Base-by-base conservation (phyloP, 2,113 vertebrate species). In the Atherinomorus stipes region DNA sequence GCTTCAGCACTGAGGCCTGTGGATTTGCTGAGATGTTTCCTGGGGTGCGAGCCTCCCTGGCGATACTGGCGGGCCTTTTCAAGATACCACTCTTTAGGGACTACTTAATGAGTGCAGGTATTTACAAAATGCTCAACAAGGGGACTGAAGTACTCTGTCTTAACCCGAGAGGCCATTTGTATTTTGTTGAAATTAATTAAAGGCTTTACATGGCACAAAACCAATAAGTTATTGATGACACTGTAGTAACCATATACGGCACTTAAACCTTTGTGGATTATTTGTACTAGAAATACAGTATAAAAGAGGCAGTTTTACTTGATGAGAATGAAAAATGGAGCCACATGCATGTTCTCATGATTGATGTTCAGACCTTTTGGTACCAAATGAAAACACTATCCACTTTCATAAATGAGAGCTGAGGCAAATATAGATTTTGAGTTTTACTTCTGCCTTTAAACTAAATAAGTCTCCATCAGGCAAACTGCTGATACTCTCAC, bases 31-130 rank as follows among this genome's bases (percentile, higher is more conserved):
- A 86, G 11, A 0, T 12, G 4, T 96, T 95, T 76, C 95, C 95
- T 0, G 94, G 95, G 16, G n/a, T 96, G 16, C 53, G 7, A 1
- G 1, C 74, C 22, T 31, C 37, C 7, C 6, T 89, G n/a, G 90
- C 76, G 0, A 6, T 64, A 0, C 86, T 96, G 31, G 88, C 86
- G 0, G 81, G 90, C 1, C 71, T 95, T 26, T 96, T 96, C 82
- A 64, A 47, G 44, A 2, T 96, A 9, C 95, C 94, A 0, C 0
- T 96, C 44, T 92, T 78, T 6, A 90, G 93, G 16, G 94, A 96
- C 0, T 95, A 96, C 71, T 0, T 93, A 44, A 90, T 95, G 93
- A n/a, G 19, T 18, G 54, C 26, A 65, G 94, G 94, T 96, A 88
- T 64, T 60, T 65, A 28, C 7, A 13, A 38, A 28, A 58, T 2